Evolutionary conservation across 2,113 vertebrate genomes (phyloP).

Genomic region (Percina caprodes): DNA sequence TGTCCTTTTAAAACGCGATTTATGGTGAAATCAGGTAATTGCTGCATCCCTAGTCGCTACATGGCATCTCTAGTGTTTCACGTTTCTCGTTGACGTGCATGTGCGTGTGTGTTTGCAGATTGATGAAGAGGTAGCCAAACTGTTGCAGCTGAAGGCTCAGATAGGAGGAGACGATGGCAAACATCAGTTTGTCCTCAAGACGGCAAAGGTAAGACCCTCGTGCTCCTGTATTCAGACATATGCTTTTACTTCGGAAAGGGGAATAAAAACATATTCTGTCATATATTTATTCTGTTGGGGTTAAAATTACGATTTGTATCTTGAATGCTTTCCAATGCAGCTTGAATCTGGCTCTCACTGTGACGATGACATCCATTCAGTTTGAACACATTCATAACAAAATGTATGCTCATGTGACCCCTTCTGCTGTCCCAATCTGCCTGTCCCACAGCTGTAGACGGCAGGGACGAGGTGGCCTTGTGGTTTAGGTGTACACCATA

Average conservation of each 20-base stretch:
- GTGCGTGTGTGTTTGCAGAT: conserved; percentile 73
- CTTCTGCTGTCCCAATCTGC: too few relatives aligned
- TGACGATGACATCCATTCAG: background rate
- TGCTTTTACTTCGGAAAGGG: background rate
- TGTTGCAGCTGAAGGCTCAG: conserved; percentile 91
- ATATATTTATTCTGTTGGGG: too few relatives aligned
- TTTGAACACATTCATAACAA: background rate
- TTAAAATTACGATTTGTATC: background rate
- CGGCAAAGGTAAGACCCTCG: conserved; percentile 89
- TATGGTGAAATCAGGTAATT: too few relatives aligned
- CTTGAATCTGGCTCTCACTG: background rate
- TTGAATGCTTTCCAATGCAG: background rate
- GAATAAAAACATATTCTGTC: too few relatives aligned
- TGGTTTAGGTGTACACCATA: too few relatives aligned
- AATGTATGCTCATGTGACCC: too few relatives aligned
- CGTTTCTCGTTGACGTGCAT: background rate
- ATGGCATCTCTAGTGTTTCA: background rate
- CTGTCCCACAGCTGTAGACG: too few relatives aligned
- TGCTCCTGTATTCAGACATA: background rate
- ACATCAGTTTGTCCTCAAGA: conserved; percentile 95
- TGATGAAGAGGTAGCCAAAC: conserved; percentile 91
- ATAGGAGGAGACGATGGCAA: conserved; percentile 91
- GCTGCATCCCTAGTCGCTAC: too few relatives aligned
- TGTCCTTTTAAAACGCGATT: too few relatives aligned
- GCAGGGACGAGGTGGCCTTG: too few relatives aligned